Base-by-base conservation (phyloP, 2,113 vertebrate genomes). In the Chunga burmeisteri region DNA sequence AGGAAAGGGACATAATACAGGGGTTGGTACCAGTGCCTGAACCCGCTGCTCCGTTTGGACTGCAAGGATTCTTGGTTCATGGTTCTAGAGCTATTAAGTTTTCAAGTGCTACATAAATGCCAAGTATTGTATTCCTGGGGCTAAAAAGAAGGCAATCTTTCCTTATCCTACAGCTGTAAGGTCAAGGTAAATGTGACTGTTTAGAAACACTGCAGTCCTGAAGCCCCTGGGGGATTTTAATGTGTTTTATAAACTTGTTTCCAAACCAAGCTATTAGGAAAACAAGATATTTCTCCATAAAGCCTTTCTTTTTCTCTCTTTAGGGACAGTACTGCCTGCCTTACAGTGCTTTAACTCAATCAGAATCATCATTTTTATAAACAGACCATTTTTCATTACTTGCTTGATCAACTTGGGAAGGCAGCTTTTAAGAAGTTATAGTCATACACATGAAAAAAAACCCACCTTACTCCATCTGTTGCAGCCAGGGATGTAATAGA, bases 241-340 rank as follows among this genome's bases (percentile, higher is more conserved):
- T 91, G 73, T 75, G 56, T 81, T 96, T 93, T 94, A 94, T 96
- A 96, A 96, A 94, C 91, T 94, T 96, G 94, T 92, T 96, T 95
- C 72, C 88, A 91, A 89, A 94, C 83, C 73, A 75, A 82, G 86
- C 90, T 94, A 95, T 95, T 96, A 96, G 94, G 90, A 97, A 95
- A 97, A 96, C 93, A 94, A 95, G 86, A 72, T 94, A 94, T 93
- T 94, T 94, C 88, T 92, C 95, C 56, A 91, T 62, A 94, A 95
- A 94, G 53, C 56, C 73, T 94, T 89, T 87, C n/a, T 94, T 81
- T 92, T 89, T 91, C 88, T 91, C 88, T 96, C 88, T 95, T 96
- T 81, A 94, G 91, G 93, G 91, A 91, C 88, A 92, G 49, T 53
- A 56, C 40, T 89, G 38, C 56, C 86, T 86, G 80, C 91, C 52